phyloP scores from a whole-genome alignment of 2,797 vertebrate genomes.

The Acanthis flammea region DNA sequence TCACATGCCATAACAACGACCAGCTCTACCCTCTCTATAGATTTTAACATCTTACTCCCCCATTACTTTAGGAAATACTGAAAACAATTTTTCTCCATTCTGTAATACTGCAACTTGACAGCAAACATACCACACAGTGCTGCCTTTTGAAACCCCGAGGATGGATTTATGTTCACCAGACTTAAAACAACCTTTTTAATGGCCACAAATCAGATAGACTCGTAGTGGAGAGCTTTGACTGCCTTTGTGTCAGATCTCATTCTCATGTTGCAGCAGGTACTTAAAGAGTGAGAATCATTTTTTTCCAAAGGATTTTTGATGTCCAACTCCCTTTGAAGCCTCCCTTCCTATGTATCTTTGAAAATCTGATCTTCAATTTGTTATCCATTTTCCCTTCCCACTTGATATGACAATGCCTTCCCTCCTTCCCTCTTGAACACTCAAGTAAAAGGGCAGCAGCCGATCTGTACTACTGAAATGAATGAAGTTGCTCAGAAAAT shows the following conservation, averaged over 20 bases:
- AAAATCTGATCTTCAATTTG: conserved; percentile 51
- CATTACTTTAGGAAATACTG: background rate
- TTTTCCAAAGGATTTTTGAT: conserved; percentile 33
- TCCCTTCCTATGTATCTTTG: conserved; percentile 35
- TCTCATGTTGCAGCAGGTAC: conserved; percentile 53
- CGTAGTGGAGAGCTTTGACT: background rate
- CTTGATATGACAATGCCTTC: background rate
- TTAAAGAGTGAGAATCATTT: background rate
- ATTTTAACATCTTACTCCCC: background rate
- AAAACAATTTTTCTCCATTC: background rate
- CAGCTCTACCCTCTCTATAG: background rate
- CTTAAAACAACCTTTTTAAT: conserved; percentile 11
- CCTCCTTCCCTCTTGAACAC: background rate
- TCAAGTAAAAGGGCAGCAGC: background rate
- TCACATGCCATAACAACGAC: background rate
- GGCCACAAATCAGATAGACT: background rate
- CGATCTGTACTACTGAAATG: background rate
- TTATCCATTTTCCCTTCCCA: background rate
- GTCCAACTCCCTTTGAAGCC: conserved; percentile 34
- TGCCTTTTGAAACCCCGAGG: background rate
- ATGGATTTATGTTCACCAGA: background rate
- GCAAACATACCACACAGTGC: background rate
- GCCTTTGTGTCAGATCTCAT: conserved; percentile 9
- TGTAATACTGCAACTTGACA: background rate
- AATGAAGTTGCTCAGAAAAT: background rate